phyloP scores from a whole-genome alignment of 2,113 vertebrate species.

The Varanus salvator region DNA sequence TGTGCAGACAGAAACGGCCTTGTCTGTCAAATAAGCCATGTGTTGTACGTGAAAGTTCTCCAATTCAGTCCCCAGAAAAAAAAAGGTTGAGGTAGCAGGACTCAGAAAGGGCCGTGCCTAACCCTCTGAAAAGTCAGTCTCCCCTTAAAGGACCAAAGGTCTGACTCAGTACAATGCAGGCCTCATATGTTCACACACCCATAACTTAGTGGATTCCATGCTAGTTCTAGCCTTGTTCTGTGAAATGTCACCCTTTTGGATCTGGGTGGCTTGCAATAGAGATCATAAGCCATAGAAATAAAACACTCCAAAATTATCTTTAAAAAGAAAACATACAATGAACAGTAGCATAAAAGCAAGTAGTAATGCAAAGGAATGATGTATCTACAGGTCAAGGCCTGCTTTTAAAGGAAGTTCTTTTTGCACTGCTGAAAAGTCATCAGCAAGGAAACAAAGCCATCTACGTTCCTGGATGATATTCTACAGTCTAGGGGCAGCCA shows the following conservation, averaged over 20 bases:
- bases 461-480: too few relatives aligned
- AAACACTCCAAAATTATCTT: too few relatives aligned
- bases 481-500: too few relatives aligned
- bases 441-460: too few relatives aligned
- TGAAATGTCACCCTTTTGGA: neutral
- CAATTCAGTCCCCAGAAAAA: neutral
- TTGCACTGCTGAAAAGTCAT: too few relatives aligned
- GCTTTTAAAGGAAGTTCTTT: too few relatives aligned
- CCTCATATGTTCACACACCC: neutral
- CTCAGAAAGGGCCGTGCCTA: neutral
- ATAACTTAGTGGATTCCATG: neutral
- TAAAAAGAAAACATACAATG: too few relatives aligned
- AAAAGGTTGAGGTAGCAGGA: neutral
- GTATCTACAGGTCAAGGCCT: too few relatives aligned
- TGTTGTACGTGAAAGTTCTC: neutral
- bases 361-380: neutral
- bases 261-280: neutral
- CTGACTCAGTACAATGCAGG: neutral
- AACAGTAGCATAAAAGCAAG: neutral
- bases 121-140: neutral
- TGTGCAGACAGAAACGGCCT: neutral
- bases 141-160: neutral
- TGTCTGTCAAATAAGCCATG: neutral
- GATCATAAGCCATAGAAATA: too few relatives aligned
- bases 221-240: neutral